Base-by-base conservation (phyloP, 2,888 invertebrate genomes). In the Enchytraeus crypticus region DNA sequence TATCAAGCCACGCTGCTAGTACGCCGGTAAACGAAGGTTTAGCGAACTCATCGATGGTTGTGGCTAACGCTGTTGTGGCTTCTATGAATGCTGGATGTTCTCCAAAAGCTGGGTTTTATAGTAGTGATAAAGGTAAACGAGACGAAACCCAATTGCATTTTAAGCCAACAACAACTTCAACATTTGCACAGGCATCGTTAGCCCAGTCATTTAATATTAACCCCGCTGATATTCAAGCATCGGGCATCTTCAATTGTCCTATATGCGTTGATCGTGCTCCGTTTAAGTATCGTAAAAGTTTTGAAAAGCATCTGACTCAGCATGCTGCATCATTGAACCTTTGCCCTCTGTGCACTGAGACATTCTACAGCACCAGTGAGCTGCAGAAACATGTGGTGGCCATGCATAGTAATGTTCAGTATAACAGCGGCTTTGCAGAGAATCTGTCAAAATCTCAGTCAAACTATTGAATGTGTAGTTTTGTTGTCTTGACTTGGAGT, bases 221-320 rank as follows among this genome's bases (percentile, higher is more conserved):
- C 38, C 18, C 38, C 11, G 38, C 8, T 8, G 38, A 18, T 5
- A 47, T 47, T 8, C 27, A 21, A 26, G 38, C 38, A 8, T 38
- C 38, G 11, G 49, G 49, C 5, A 8, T 47, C 14, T 64, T 49
- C 53, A 29, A 23, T 26, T 64, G 64, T 29, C 62, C 64, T 5
- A 45, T 59, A 23, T 64, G 64, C 38, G 23, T 51, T 4, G 61
- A 64, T 14, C 56, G 64, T 33, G 53, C 62, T 5, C 64, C 64
- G 18, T 64, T 64, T 47, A 38, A 51, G 14, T 64, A 64, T 43
- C 38, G 56, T 33, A 55, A 53, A 18, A 64, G 64, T 47, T 63
- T 59, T 30, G 62, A 64, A 26, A 64, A 64, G 57, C 64, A 64
- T 47, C 55, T 64, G 33, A 46, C 53, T 11, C 62, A 63, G 60